Evolutionary conservation across 2,113 vertebrate species (phyloP).

Genomic region (Emydocephalus ijimae): DNA sequence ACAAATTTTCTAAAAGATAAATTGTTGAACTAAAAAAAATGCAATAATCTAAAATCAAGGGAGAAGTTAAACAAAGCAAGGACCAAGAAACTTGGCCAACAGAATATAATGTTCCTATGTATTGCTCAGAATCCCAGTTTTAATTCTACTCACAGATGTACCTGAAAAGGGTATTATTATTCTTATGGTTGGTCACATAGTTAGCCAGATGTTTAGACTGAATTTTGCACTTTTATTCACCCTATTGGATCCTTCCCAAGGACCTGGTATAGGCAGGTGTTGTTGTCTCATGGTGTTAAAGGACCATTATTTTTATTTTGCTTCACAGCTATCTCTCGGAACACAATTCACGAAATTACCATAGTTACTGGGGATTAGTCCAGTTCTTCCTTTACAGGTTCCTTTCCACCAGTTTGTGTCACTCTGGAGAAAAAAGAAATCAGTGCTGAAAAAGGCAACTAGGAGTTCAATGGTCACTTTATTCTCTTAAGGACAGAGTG

Average conservation of each 20-base stretch:
- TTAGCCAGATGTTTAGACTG: background rate
- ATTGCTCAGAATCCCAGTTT: background rate
- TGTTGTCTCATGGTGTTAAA: background rate
- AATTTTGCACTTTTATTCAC: background rate
- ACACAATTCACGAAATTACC: constrained; percentile 65
- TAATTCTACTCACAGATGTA: background rate
- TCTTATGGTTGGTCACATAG: background rate
- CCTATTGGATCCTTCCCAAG: background rate
- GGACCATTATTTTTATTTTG: background rate
- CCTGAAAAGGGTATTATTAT: background rate
- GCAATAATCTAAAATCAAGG: background rate
- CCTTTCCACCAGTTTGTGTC: constrained; percentile 99
- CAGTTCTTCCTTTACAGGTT: constrained; percentile 90
- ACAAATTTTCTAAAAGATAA: background rate
- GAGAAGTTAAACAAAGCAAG: background rate
- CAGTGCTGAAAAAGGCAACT: constrained; percentile 3
- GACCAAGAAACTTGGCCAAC: background rate
- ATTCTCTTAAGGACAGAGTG: background rate
- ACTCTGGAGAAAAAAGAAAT: constrained; percentile 73
- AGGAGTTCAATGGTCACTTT: background rate
- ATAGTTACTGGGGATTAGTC: constrained; percentile 98
- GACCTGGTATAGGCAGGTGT: background rate
- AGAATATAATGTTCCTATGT: background rate
- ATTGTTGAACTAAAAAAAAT: background rate
- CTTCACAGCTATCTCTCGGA: background rate